Evolutionary conservation across 2,888 invertebrate species (phyloP).

Genomic region (Poecilus cupreus): DNA sequence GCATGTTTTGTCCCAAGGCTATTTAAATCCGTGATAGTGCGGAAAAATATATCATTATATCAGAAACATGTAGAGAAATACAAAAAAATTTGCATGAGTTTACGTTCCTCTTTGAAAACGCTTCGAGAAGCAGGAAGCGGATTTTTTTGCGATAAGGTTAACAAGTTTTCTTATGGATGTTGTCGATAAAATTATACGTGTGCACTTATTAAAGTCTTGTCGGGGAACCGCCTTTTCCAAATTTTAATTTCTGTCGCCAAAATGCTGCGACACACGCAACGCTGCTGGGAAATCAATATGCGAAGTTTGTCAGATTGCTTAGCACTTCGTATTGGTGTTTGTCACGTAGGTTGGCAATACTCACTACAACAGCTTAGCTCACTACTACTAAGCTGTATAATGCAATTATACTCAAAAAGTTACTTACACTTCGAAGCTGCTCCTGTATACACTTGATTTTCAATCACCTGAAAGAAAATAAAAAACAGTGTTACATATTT

Average conservation of each 20-base stretch:
- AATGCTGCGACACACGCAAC: slow-evolving; percentile 37
- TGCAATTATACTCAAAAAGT: too few species aligned
- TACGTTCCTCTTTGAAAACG: neutral
- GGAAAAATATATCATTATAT: neutral
- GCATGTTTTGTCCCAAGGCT: neutral
- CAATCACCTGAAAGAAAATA: too few species aligned
- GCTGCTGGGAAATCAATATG: slow-evolving; percentile 7
- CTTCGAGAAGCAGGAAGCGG: neutral
- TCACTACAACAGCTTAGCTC: too few species aligned
- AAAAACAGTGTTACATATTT: too few species aligned
- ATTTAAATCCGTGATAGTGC: neutral
- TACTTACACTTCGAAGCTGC: too few species aligned
- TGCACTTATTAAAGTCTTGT: slow-evolving; percentile 47
- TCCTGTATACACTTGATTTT: too few species aligned
- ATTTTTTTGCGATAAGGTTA: slow-evolving; percentile 43
- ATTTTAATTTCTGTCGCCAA: slow-evolving; percentile 43
- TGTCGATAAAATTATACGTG: slow-evolving; percentile 48
- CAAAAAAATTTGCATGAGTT: slow-evolving; percentile 10
- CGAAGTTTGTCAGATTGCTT: neutral
- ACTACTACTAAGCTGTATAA: too few species aligned
- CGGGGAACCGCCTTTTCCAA: slow-evolving; percentile 35
- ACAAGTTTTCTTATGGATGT: slow-evolving; percentile 53
- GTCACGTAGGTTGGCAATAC: too few species aligned
- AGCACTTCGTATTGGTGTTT: neutral
- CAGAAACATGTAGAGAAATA: slow-evolving; percentile 18